A percentile compares a stretch with the other conserved stretches of the same genome.
Conservation (phyloP, 2,888 invertebrate genomes). For the Lithophane leautieri region DNA sequence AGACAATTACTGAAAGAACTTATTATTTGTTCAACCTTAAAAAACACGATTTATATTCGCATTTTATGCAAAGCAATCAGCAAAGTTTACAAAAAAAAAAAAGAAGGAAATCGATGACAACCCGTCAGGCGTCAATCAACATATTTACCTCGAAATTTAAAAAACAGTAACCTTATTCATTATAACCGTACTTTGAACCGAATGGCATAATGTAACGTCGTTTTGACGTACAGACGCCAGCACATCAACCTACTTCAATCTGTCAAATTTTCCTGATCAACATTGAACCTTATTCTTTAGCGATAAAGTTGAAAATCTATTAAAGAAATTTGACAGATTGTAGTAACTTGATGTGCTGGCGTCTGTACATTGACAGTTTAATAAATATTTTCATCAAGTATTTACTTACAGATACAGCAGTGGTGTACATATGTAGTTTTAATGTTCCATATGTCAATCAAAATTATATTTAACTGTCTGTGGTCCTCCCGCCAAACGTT, state of each 20-base stretch:
- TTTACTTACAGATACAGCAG: slow-evolving; percentile 3
- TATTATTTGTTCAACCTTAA: background rate
- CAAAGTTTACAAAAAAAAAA: background rate
- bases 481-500: background rate
- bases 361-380: slow-evolving; percentile 23
- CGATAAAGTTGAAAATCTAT: too few species aligned
- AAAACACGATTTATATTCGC: background rate
- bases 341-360: too few species aligned
- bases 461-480: background rate
- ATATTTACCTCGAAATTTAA: slow-evolving; percentile 24
- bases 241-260: too few species aligned
- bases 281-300: too few species aligned
- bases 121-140: slow-evolving; percentile 16
- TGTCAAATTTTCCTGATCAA: too few species aligned
- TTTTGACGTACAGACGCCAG: too few species aligned
- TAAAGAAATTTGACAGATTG: too few species aligned
- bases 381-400: background rate
- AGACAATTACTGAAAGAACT: background rate
- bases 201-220: slow-evolving; percentile 24
- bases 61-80: background rate
- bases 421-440: slow-evolving; percentile 3
- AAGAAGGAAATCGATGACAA: slow-evolving; percentile 6
- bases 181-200: slow-evolving; percentile 47
- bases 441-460: background rate
- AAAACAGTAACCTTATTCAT: slow-evolving; percentile 36